Percentiles rank a stretch among this genome's conserved stretches.
These are phyloP conservation scores for Noctuana brunneofusca DNA, from an alignment of 2,888 invertebrate genomes.

Conservation along the genomic window DNA sequence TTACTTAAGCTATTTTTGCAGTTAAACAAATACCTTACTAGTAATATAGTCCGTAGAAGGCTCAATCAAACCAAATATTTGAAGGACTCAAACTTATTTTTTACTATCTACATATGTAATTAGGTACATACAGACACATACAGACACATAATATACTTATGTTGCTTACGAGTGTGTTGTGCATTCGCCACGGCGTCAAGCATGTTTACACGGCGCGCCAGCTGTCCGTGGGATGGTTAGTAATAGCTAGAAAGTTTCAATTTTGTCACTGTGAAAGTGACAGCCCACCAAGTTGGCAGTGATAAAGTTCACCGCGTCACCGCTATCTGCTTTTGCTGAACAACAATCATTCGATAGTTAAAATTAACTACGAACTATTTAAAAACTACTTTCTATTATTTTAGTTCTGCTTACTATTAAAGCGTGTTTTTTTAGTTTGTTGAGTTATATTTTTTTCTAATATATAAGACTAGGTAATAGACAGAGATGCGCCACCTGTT, in stretches of 20 bases:
- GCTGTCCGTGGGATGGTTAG: slow-evolving; percentile 44
- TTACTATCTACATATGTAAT: too few species aligned
- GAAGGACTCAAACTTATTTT: too few species aligned
- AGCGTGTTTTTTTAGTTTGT: too few species aligned
- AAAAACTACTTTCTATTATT: too few species aligned
- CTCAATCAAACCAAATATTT: too few species aligned
- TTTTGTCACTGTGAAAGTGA: slow-evolving; percentile 50
- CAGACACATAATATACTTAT: not conserved
- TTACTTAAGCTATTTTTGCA: too few species aligned
- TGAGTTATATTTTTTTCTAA: too few species aligned
- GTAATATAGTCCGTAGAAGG: too few species aligned
- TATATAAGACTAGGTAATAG: too few species aligned
- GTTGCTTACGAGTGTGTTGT: slow-evolving; percentile 2
- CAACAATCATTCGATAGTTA: not conserved
- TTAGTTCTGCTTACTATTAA: too few species aligned
- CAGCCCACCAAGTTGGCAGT: slow-evolving; percentile 16
- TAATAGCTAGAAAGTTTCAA: slow-evolving; percentile 51
- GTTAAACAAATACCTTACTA: too few species aligned
- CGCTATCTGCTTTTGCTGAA: not conserved
- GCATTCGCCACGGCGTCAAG: slow-evolving; percentile 19
- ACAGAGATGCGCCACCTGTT: too few species aligned
- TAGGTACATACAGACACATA: not conserved
- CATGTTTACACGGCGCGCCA: slow-evolving; percentile 23
- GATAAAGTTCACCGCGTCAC: slow-evolving; percentile 7
- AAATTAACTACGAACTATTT: not conserved